These are phyloP conservation scores for Lasioglossum figueresi DNA, from an alignment of 2,888 invertebrate species.

Conservation along the genomic window DNA sequence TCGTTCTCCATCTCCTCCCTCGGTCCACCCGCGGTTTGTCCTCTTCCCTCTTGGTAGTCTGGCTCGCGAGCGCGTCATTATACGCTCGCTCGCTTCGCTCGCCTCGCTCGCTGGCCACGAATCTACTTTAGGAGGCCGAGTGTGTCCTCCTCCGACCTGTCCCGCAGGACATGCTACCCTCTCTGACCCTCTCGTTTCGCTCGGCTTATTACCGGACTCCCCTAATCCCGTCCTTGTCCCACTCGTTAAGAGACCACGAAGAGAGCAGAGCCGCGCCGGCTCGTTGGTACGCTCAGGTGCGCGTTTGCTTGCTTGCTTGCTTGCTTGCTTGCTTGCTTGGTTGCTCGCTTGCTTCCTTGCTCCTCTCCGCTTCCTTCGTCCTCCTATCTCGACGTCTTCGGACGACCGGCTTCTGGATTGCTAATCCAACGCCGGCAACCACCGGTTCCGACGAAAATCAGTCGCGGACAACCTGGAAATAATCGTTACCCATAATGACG, in stretches of 20 bases:
- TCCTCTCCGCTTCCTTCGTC: constrained; percentile 55
- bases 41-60: constrained; percentile 53
- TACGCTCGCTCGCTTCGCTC: constrained; percentile 77
- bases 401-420: constrained; percentile 69
- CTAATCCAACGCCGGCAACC: constrained; percentile 62
- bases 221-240: constrained; percentile 80
- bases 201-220: constrained; percentile 79
- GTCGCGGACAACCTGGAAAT: constrained; percentile 31
- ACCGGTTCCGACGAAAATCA: constrained; percentile 48
- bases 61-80: constrained; percentile 81
- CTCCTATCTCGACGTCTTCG: constrained; percentile 65
- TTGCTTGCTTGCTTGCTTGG: constrained; percentile 10
- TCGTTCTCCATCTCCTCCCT: constrained; percentile 55
- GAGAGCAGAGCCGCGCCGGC: constrained; percentile 30
- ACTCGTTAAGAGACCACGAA: constrained; percentile 74
- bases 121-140: constrained; percentile 78
- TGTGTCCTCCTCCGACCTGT: constrained; percentile 68
- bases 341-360: constrained; percentile 5
- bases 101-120: constrained; percentile 78
- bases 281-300: constrained; percentile 69
- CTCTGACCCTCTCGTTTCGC: constrained; percentile 66
- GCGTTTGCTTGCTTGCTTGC: constrained; percentile 17
- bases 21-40: not conserved
- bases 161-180: constrained; percentile 58
- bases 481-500: constrained; percentile 44